Evolutionary conservation across 2,797 vertebrate genomes (phyloP), one percentile per base, ranked within the genome.

Genomic region (Loris lydekkerianus): DNA sequence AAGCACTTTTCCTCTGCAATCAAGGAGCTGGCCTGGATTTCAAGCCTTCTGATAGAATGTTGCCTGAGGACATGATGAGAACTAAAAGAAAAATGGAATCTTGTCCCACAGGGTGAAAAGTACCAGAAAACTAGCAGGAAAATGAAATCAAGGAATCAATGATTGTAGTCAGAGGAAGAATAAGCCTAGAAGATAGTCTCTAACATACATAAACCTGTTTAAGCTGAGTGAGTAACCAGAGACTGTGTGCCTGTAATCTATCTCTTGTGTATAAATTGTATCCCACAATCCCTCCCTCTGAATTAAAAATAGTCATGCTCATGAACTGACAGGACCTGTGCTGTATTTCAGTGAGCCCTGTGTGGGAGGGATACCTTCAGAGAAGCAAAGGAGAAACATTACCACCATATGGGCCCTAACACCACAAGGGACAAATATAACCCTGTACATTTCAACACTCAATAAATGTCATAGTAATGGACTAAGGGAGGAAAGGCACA

Each of bases 281-380:
- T 91, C 46, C 23, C 5, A 86, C 34, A 46, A 40, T 60, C 53
- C n/a, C 40, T 84, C 63, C 10, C 10, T 25, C 34, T 86, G 65
- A 93, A 86, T 61, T 84, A 93, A 92, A 95, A 93, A 81, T 61
- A 73, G 34, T 34, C 63, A 23, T 46, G 31, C 40, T 31, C 9
- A 6, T 11, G 61, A 65, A 72, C 15, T 34, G 7, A 37, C 5
- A 6, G n/a, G 40, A 37, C 3, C 43, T 91, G 60, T 49, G 37
- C 56, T 34, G 15, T 17, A 20, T 10, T n/a, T 87, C 46, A 92
- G 67, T 21, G 49, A 49, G 40, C 27, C 23, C 69, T 20, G 2
- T 60, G 34, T 75, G n/a, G 37, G 17, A 86, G 15, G 58, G 10
- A 73, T 2, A 40, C 65, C 65, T 27, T 86, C 75, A 60, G 43